These are phyloP conservation scores for Varecia variegata DNA, from an alignment of 2,797 vertebrate species.

Conservation along the genomic window DNA sequence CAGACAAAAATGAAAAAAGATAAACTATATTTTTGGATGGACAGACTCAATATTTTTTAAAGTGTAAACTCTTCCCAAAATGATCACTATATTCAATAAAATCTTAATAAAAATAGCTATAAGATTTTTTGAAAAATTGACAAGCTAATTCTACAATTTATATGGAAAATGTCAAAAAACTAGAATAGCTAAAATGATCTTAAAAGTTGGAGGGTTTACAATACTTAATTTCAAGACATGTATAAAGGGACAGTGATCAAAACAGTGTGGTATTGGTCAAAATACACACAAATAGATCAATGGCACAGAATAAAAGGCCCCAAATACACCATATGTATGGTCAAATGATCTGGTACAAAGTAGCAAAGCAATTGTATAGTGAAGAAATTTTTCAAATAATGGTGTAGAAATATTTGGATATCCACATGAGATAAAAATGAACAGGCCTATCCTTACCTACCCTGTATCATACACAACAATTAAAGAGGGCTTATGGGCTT, in stretches of 20 bases:
- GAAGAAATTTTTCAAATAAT: background rate
- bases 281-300: background rate
- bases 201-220: background rate
- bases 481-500: background rate
- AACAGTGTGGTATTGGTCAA: background rate
- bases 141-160: background rate
- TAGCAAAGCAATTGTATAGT: background rate
- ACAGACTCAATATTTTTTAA: background rate
- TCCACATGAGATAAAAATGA: background rate
- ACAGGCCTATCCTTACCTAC: background rate
- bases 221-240: background rate
- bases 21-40: background rate
- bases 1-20: background rate
- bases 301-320: background rate
- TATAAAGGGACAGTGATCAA: background rate
- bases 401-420: background rate
- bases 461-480: background rate
- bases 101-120: background rate
- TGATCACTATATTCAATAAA: background rate
- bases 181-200: constrained; percentile 22
- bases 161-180: background rate
- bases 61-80: background rate
- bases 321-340: background rate
- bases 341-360: background rate
- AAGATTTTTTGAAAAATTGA: background rate